Evolutionary conservation across 2,888 invertebrate species (phyloP), one percentile per base, ranked within the genome.

Genomic region (Slavum lentiscoides): DNA sequence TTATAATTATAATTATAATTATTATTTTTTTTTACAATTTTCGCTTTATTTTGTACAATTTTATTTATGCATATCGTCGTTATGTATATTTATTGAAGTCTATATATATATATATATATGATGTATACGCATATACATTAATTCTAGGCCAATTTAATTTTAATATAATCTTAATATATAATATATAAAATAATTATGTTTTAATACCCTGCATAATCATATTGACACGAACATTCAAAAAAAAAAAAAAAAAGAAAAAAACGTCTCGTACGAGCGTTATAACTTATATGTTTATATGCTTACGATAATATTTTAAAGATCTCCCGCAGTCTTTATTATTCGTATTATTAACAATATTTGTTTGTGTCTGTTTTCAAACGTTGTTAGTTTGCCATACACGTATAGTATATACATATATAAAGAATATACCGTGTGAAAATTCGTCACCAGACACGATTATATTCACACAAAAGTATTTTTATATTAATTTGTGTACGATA

Each of bases 41-140:
- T 66, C 70, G 13, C 58, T 62, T 77, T 70, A 62, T 80, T 80
- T 80, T 80, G 70, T 80, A 80, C 39, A 77, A 80, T 72, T 72
- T 80, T 70, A 72, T 66, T 80, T 58, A 72, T 64, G 39, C 80
- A 11, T 49, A 64, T 80, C 43, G 53, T 80, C 53, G 58, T 80
- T 30, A 4, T 80, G 80, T 80, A 72, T 80, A 80, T 80, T 80
- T 58, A 69, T 74, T 55, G 70, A 70, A 53, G 21, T 39, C 13
- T 62, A 37, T 69, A 15, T 23, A 23, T 37, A n/a, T n/a, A 5
- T 8, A 8, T 37, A n/a, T 23, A 19, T 43, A 9, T 23, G 49
- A 8, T 37, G 13, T 23, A 19, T 43, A 9, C 19, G 49, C 62
- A 30, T 30, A 30, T 30, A 30, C 30, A 30, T 30, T 30, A 30